phyloP scores from a whole-genome alignment of 2,797 vertebrate genomes.

The Eutrigla gurnardus region DNA sequence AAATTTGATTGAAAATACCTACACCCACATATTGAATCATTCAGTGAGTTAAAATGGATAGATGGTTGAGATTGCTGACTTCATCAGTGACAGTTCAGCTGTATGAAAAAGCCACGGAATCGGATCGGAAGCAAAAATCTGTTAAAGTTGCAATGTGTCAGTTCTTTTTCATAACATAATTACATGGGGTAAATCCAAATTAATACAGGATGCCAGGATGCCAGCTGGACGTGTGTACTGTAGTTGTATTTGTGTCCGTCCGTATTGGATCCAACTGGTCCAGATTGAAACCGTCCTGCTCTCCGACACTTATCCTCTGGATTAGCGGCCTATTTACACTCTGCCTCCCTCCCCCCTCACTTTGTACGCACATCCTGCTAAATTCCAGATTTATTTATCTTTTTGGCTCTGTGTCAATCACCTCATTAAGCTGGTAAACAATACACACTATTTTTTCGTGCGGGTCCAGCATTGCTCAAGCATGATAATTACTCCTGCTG shows the following conservation, averaged over 20 bases:
- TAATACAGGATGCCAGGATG: background rate
- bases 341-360: conserved; percentile 17
- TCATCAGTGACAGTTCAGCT: too few relatives aligned
- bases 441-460: conserved; percentile 38
- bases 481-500: conserved; percentile 53
- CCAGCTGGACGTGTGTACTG: background rate
- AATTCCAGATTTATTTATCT: conserved; percentile 56
- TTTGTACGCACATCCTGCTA: conserved; percentile 36
- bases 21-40: background rate
- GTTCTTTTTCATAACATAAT: background rate
- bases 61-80: background rate
- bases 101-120: too few relatives aligned
- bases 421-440: conserved; percentile 55
- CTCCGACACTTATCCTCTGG: conserved; percentile 17
- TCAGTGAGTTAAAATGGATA: background rate
- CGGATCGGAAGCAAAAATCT: background rate
- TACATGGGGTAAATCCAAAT: background rate
- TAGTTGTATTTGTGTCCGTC: background rate
- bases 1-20: background rate
- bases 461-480: conserved; percentile 32
- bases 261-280: conserved; percentile 5
- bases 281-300: conserved; percentile 13
- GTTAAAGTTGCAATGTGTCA: background rate
- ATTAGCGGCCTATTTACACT: conserved; percentile 33
- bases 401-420: conserved; percentile 51